These are phyloP conservation scores for Cygnus buccinator DNA, from an alignment of 2,113 vertebrate genomes.

Conservation along the genomic window DNA sequence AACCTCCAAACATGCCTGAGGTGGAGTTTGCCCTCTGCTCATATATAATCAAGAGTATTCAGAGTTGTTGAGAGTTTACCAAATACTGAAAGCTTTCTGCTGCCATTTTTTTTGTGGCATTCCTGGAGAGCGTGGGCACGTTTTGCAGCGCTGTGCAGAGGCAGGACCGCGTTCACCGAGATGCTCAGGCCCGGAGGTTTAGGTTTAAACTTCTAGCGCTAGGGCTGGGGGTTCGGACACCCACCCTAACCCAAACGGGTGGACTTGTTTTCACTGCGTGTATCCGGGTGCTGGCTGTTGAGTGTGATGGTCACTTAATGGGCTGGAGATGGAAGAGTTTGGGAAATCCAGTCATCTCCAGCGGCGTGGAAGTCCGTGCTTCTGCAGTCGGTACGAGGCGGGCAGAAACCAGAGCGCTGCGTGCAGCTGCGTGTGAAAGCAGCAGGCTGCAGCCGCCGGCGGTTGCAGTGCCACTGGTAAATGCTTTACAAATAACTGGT, in stretches of 20 bases:
- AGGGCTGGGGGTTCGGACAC: background rate
- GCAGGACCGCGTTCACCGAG: rapidly evolving
- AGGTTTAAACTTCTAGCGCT: background rate
- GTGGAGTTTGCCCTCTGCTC: background rate
- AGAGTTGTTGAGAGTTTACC: background rate
- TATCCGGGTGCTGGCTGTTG: background rate
- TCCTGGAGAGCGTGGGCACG: rapidly evolving
- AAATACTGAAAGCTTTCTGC: background rate
- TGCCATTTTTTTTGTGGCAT: background rate
- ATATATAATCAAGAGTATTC: background rate
- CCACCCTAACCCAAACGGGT: background rate
- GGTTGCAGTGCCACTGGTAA: background rate
- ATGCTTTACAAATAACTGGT: background rate
- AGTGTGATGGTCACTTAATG: background rate
- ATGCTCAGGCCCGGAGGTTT: rapidly evolving
- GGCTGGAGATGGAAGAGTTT: background rate
- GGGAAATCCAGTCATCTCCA: background rate
- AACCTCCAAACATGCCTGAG: background rate
- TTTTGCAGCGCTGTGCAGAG: background rate
- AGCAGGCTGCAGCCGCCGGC: background rate
- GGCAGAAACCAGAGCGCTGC: background rate
- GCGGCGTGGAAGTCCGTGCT: background rate
- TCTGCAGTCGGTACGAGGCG: background rate
- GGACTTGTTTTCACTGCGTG: background rate
- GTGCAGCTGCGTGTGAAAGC: background rate